Percentiles rank a stretch among this genome's conserved stretches.
Conservation (phyloP, 2,113 vertebrate genomes). For the Gracilinanus agilis region DNA sequence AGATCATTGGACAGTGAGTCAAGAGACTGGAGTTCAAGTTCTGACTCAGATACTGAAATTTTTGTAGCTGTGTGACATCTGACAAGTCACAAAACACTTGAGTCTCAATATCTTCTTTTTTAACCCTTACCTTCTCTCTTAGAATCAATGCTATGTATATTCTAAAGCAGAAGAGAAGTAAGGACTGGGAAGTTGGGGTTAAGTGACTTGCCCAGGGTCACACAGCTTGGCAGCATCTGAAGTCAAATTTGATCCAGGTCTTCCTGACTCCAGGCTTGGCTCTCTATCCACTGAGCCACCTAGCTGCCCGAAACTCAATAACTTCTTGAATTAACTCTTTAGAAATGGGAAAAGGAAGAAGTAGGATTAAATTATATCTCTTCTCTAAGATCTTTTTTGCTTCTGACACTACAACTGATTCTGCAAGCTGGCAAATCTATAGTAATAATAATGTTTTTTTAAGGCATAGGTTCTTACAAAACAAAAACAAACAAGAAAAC, state of each 20-base stretch:
- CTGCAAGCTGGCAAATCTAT: neutral
- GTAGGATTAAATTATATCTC: neutral
- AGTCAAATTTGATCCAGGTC: too few relatives aligned
- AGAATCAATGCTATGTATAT: too few relatives aligned
- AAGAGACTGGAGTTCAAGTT: neutral
- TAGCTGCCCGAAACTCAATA: neutral
- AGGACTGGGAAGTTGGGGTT: too few relatives aligned
- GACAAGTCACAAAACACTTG: neutral
- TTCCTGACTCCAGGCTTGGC: too few relatives aligned
- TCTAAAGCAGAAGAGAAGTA: too few relatives aligned
- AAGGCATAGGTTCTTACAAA: conserved; percentile 7
- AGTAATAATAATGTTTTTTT: conserved; percentile 8
- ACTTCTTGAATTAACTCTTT: neutral
- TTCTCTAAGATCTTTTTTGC: neutral
- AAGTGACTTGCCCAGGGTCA: too few relatives aligned
- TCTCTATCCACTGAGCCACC: too few relatives aligned
- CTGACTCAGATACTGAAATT: neutral
- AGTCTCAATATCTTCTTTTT: neutral
- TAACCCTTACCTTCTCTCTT: too few relatives aligned
- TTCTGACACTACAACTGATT: neutral
- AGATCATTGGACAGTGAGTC: neutral
- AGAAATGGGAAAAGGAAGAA: neutral
- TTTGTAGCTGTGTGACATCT: neutral
- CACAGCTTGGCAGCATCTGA: too few relatives aligned
- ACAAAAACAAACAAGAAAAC: conserved; percentile 17